Percentiles rank a stretch among this genome's conserved stretches.
phyloP scores from a whole-genome alignment of 2,888 invertebrate species.

The Ariolimax columbianus region DNA sequence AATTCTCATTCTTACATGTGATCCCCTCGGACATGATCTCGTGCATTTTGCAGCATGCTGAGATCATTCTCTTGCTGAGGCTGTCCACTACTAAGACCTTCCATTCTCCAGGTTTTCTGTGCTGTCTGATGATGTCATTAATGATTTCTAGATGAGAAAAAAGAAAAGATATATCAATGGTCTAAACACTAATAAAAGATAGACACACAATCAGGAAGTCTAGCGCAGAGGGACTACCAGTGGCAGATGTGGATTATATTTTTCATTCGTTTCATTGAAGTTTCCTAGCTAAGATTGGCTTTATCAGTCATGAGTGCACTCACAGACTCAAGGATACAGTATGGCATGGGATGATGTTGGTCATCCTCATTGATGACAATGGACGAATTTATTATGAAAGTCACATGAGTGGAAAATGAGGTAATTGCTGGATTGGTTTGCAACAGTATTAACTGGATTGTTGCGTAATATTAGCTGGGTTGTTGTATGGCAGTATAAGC shows the following conservation, averaged over 20 bases:
- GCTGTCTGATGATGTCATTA: slow-evolving; percentile 96
- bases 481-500: no score
- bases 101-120: slow-evolving; percentile 91
- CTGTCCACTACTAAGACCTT: slow-evolving; percentile 98
- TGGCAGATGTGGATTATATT: no score
- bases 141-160: slow-evolving; percentile 88
- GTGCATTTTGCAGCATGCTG: slow-evolving; percentile 99
- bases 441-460: no score
- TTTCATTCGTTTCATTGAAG: background rate
- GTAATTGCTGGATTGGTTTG: no score
- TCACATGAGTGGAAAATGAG: no score
- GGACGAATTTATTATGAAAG: no score
- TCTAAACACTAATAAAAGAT: background rate
- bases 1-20: slow-evolving; percentile 83
- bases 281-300: background rate
- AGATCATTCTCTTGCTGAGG: slow-evolving; percentile 98
- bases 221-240: no score
- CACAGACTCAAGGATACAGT: no score
- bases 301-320: background rate
- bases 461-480: no score
- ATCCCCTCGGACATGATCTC: slow-evolving; percentile 98
- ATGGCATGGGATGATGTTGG: no score
- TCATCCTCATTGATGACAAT: no score
- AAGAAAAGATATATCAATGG: slow-evolving; percentile 25
- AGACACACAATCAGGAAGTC: background rate